These are phyloP conservation scores for Eueides isabella DNA, from an alignment of 1,140 invertebrate genomes.

Conservation along the genomic window DNA sequence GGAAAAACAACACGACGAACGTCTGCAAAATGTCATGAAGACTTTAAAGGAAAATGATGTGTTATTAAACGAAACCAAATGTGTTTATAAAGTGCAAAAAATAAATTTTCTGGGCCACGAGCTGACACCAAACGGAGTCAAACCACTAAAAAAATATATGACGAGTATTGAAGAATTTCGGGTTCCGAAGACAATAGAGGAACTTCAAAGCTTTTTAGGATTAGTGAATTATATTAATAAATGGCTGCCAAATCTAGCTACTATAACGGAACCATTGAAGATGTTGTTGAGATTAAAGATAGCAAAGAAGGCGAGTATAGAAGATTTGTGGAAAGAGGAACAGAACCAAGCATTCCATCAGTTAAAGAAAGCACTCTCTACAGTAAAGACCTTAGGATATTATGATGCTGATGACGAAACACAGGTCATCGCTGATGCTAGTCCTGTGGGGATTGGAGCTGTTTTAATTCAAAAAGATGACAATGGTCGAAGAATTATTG, in stretches of 20 bases:
- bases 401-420: conserved; percentile 46
- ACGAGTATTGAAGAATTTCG: conserved; percentile 54
- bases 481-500: too few relatives aligned
- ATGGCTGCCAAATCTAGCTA: conserved; percentile 59
- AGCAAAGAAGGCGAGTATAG: conserved; percentile 12
- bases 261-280: conserved; percentile 30
- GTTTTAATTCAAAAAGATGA: too few relatives aligned
- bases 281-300: conserved; percentile 11
- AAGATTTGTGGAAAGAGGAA: neutral
- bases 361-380: conserved; percentile 10
- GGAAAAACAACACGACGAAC: conserved; percentile 49
- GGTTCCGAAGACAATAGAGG: conserved; percentile 51
- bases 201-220: conserved; percentile 70
- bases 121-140: conserved; percentile 48
- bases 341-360: neutral
- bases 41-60: conserved; percentile 48
- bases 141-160: conserved; percentile 54
- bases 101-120: conserved; percentile 66
- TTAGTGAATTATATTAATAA: conserved; percentile 67
- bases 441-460: too few relatives aligned
- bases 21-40: conserved; percentile 42
- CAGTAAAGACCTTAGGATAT: conserved; percentile 27
- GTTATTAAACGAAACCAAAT: conserved; percentile 46
- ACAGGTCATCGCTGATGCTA: conserved; percentile 5
- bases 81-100: conserved; percentile 44